These are phyloP conservation scores for Orchestia grillus DNA, from an alignment of 1,140 invertebrate genomes.

Conservation along the genomic window DNA sequence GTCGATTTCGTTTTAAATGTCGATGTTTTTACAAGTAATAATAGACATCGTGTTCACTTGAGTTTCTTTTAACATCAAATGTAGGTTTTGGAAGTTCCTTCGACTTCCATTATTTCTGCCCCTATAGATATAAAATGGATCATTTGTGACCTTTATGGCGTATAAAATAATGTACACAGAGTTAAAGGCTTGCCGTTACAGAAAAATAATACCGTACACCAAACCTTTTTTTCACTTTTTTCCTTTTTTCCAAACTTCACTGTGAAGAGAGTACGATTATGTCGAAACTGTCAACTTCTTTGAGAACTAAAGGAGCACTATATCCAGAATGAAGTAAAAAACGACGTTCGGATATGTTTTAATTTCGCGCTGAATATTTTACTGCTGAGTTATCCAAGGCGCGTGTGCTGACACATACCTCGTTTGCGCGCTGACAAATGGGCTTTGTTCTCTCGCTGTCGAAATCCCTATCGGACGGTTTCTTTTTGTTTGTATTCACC, in stretches of 20 bases:
- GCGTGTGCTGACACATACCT: background rate
- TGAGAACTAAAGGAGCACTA: background rate
- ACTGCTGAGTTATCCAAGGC: background rate
- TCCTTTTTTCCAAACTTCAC: background rate
- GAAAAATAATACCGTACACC: background rate
- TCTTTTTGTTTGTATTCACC: background rate
- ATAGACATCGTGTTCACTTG: too few species aligned
- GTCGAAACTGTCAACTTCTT: background rate
- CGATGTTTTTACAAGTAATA: too few species aligned
- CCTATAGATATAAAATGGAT: too few species aligned
- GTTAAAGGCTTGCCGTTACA: too few species aligned
- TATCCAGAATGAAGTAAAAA: background rate
- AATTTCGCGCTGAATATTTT: background rate
- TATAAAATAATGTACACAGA: too few species aligned
- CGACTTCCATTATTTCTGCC: too few species aligned
- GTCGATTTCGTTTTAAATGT: too few species aligned
- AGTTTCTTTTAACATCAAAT: too few species aligned
- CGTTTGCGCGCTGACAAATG: background rate
- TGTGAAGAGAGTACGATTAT: background rate
- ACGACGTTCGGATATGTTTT: background rate
- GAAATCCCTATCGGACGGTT: background rate
- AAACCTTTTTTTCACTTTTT: background rate
- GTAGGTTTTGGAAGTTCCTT: too few species aligned
- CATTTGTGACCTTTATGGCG: too few species aligned
- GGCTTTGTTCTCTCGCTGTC: background rate